Conservation (phyloP, 37 sponge, comb jelly and placozoan genomes). For the Spongia lamella region DNA sequence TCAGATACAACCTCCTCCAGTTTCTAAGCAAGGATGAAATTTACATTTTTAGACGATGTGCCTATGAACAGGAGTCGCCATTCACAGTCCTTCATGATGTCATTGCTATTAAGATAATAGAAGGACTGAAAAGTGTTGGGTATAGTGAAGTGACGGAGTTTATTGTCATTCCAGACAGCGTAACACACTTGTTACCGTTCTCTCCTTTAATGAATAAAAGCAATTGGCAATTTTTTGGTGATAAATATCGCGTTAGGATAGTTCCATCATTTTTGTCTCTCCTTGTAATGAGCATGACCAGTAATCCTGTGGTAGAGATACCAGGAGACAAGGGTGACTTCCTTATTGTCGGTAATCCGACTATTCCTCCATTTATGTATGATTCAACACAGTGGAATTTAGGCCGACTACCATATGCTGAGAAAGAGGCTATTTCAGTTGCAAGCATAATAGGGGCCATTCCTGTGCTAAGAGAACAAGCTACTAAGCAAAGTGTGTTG, state of each 20-base stretch:
- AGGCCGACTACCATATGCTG: constrained; percentile 63
- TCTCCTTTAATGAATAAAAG: constrained; percentile 36
- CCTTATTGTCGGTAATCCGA: constrained; percentile 70
- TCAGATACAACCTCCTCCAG: constrained; percentile 37
- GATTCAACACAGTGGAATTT: constrained; percentile 47
- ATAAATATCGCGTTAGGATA: constrained; percentile 36
- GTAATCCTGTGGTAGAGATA: constrained; percentile 24
- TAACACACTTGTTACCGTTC: constrained; percentile 61
- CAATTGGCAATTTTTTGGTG: constrained; percentile 56
- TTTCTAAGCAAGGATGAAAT: constrained; percentile 28
- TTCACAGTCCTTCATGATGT: constrained; percentile 27
- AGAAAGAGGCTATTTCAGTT: constrained; percentile 56
- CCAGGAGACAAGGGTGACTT: constrained; percentile 43
- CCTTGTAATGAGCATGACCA: constrained; percentile 34
- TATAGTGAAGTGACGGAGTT: constrained; percentile 11
- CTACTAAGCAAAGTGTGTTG: constrained; percentile 55
- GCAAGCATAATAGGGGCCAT: constrained; percentile 51
- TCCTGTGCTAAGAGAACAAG: constrained; percentile 58
- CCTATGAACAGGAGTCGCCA: constrained; percentile 14
- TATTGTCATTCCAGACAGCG: constrained; percentile 63
- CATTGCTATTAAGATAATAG: constrained; percentile 40
- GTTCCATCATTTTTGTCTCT: constrained; percentile 71
- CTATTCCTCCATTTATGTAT: constrained; percentile 53
- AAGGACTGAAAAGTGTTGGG: constrained; percentile 11
- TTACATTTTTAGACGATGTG: constrained; percentile 41